Base-by-base conservation (phyloP, 2,797 vertebrate species). In the Silurus lanzhouensis region DNA sequence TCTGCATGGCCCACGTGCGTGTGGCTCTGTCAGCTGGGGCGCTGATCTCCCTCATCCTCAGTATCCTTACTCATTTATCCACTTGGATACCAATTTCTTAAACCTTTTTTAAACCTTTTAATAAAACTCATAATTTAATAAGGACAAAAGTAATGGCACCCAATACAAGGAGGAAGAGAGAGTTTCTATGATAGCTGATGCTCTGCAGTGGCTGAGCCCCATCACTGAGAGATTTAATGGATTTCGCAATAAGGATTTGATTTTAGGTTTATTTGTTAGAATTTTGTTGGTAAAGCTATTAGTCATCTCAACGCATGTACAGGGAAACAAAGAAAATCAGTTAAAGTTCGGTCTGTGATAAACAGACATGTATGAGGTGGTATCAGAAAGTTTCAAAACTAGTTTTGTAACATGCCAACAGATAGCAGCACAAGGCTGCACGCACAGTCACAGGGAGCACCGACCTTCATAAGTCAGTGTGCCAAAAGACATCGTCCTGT, bases 1-100 rank as follows among this genome's bases (percentile, higher is more conserved):
- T 96, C 92, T 97, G 96, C 93, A 94, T 97, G 95, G 96, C 96
- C 67, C 96, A 97, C 66, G 93, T 97, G 76, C 93, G 97, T 2
- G 95, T 96, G 38, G 94, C 94, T 83, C 95, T 98, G 79, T 95
- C 96, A 27, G 86, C 91, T 68, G 95, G 95, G 77, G 97, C 96
- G 88, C 95, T 97, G 92, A 89, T 97, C 71, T 96, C 96, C 20
- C 94, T 98, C 2, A 93, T 98, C 88, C 94, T 98, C 92, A 97
- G 96, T 97, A 98, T 98, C 97, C 96, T 97, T 95, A 82, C 19
- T 4, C 20, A 22, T 10, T 52, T n/a, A 27, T 61, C 27, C 14
- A 7, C 3, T 46, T 20, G 44, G 52, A 25, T 55, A 48, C 14
- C 77, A 46, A 64, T 80, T 48, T 8, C 4, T 46, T 7, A 27